Evolutionary conservation across 2,888 invertebrate species (phyloP).

Genomic region (Diplazon laetatorius): DNA sequence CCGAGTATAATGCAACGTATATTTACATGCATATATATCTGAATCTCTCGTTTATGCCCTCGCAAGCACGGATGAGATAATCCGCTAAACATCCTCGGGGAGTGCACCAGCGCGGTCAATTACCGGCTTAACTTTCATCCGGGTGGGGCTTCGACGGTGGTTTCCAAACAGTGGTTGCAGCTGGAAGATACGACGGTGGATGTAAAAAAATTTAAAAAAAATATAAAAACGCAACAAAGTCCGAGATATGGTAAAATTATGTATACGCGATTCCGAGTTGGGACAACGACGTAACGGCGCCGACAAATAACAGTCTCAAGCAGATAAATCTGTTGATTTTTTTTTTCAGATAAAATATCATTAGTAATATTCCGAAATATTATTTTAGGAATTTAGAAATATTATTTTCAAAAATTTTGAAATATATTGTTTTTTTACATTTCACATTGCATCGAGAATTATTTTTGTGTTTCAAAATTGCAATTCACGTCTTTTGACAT

Average conservation of each 20-base stretch:
- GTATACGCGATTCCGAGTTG: conserved; percentile 1
- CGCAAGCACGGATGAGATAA: conserved; percentile 41
- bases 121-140: conserved; percentile 54
- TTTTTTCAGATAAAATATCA: neutral
- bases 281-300: neutral
- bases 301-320: neutral
- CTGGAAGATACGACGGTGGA: neutral
- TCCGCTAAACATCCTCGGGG: conserved; percentile 49
- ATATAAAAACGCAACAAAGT: neutral
- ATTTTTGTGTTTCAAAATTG: too few species aligned
- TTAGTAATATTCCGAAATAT: too few species aligned
- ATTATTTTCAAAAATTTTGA: too few species aligned
- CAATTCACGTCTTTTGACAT: too few species aligned
- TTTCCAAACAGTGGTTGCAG: conserved; percentile 1
- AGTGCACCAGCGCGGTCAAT: conserved; percentile 52
- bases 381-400: too few species aligned
- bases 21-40: neutral
- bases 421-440: too few species aligned
- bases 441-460: too few species aligned
- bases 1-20: too few species aligned
- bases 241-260: conserved; percentile 12
- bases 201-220: too few species aligned
- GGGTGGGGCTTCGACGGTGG: conserved; percentile 19
- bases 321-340: neutral
- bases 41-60: conserved; percentile 7